Evolutionary conservation across 2,888 invertebrate genomes (phyloP).

Genomic region (Choristoneura rosaceana): DNA sequence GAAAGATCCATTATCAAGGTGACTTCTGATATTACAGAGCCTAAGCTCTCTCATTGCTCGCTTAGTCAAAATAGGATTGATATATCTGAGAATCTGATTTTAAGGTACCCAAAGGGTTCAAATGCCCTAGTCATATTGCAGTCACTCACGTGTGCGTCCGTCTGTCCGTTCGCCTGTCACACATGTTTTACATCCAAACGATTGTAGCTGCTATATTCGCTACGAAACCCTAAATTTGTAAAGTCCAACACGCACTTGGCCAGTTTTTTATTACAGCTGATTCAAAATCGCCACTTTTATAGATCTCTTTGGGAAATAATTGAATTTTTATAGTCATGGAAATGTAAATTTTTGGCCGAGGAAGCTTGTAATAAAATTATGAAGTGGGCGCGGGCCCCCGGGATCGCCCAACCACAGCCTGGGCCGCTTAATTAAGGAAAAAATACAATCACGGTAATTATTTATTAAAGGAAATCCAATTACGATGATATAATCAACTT

Average conservation of each 20-base stretch:
- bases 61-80: neutral
- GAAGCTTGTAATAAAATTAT: constrained; percentile 18
- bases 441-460: constrained; percentile 7
- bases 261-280: neutral
- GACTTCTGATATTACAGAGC: too few species aligned
- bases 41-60: neutral
- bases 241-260: too few species aligned
- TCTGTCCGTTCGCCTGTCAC: too few species aligned
- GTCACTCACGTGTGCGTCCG: too few species aligned
- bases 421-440: constrained; percentile 15
- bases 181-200: neutral
- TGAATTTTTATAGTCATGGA: neutral
- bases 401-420: constrained; percentile 8
- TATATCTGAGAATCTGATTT: neutral
- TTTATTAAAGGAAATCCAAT: constrained; percentile 9
- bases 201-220: too few species aligned
- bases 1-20: too few species aligned
- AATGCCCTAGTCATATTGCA: too few species aligned
- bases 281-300: neutral
- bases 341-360: constrained; percentile 14
- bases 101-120: too few species aligned
- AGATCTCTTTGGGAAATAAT: neutral
- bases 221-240: too few species aligned
- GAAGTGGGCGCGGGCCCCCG: constrained; percentile 7
- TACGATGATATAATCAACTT: constrained; percentile 12